phyloP scores from a whole-genome alignment of 2,888 invertebrate species.

The Hirudinaria manillensis region DNA sequence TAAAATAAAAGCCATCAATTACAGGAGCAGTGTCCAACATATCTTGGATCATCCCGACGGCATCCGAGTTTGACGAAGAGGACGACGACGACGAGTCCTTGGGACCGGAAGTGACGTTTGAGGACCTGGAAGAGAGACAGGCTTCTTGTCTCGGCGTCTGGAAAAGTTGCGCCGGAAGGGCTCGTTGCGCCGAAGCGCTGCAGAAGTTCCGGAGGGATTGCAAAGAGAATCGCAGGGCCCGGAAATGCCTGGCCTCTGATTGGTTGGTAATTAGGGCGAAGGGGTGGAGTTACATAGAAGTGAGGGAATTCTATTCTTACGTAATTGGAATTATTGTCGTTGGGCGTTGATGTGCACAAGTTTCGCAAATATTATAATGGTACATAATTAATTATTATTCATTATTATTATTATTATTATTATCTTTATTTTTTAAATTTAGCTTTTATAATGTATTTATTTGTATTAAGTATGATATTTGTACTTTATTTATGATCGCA shows the following conservation, averaged over 20 bases:
- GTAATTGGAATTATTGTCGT: no score
- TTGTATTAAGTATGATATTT: no score
- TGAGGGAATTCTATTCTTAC: not conserved
- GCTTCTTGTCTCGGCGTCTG: not conserved
- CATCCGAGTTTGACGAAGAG: not conserved
- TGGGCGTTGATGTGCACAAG: no score
- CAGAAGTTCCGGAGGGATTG: not conserved
- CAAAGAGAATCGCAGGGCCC: not conserved
- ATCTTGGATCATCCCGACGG: slow-evolving; percentile 21
- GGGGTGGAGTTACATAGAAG: not conserved
- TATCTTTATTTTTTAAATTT: no score
- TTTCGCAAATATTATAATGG: no score
- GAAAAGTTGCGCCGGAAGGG: not conserved
- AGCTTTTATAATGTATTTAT: no score
- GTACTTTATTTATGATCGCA: no score
- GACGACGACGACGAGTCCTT: not conserved
- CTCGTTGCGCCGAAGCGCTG: not conserved
- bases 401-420: no score
- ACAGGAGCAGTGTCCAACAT: slow-evolving; percentile 7
- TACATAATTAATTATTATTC: no score
- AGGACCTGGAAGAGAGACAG: slow-evolving; percentile 5
- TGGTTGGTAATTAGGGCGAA: not conserved
- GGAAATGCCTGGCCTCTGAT: slow-evolving; percentile 9
- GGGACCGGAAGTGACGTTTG: not conserved
- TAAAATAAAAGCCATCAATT: no score